Conservation (phyloP, 2,113 vertebrate species). For the Australoheros scitulus region DNA sequence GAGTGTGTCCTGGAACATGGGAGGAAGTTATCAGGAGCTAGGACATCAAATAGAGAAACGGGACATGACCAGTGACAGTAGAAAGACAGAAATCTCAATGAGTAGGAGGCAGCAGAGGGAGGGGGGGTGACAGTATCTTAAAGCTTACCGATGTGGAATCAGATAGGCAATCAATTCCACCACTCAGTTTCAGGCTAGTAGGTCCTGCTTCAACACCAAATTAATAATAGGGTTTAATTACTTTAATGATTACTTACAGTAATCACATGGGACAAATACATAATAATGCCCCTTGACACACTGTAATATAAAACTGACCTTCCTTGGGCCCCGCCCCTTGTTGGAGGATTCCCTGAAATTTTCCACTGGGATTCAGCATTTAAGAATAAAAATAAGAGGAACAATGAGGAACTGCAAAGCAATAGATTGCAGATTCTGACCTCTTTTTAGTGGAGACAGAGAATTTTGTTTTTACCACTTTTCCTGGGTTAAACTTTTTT, state of each 20-base stretch:
- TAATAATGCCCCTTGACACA: not conserved
- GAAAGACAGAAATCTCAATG: slow-evolving; percentile 41
- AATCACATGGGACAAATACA: not conserved
- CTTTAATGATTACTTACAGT: not conserved
- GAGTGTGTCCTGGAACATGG: slow-evolving; percentile 32
- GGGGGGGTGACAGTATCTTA: slow-evolving; percentile 32
- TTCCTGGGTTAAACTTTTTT: not conserved
- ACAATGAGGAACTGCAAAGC: not conserved
- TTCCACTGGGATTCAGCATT: not conserved
- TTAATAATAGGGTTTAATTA: slow-evolving; percentile 11
- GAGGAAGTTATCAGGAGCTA: not conserved
- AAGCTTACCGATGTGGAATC: slow-evolving; percentile 69
- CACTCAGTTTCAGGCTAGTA: slow-evolving; percentile 35
- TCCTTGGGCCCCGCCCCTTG: not conserved
- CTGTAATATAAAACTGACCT: not conserved
- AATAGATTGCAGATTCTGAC: not conserved
- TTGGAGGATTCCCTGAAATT: not conserved
- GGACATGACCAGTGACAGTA: slow-evolving; percentile 31
- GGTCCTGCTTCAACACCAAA: slow-evolving; percentile 25
- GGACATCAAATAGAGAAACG: slow-evolving; percentile 17
- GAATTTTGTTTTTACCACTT: not conserved
- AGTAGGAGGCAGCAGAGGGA: slow-evolving; percentile 12
- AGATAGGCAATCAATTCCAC: slow-evolving; percentile 59
- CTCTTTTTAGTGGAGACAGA: not conserved
- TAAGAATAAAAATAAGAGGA: too few relatives aligned